phyloP scores from a whole-genome alignment of 2,113 vertebrate genomes.

The Megaptera novaeangliae region DNA sequence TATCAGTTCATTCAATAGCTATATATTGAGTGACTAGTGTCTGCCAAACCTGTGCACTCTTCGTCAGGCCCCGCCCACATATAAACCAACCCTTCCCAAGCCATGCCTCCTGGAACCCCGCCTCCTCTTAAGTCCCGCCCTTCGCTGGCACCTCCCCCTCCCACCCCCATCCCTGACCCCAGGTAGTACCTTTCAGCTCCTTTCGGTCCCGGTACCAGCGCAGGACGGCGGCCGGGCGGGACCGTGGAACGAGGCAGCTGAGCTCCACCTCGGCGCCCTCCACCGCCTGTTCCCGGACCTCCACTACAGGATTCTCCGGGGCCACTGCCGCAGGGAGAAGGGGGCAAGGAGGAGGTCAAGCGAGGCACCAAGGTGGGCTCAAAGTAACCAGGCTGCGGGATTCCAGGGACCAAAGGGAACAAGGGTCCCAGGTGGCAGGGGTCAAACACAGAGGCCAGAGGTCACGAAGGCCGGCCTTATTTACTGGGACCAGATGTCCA shows the following conservation, averaged over 20 bases:
- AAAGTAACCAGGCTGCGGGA: background rate
- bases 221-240: constrained; percentile 87
- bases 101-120: background rate
- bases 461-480: background rate
- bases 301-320: constrained; percentile 88
- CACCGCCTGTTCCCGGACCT: constrained; percentile 88
- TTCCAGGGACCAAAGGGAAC: background rate
- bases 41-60: rapidly evolving
- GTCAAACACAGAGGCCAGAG: background rate
- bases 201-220: constrained; percentile 88
- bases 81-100: too few species aligned
- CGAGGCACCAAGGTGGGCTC: background rate
- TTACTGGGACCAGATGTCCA: background rate
- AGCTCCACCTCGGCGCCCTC: constrained; percentile 91
- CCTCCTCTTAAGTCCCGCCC: background rate
- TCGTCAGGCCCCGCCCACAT: background rate
- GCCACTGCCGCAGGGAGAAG: constrained; percentile 74
- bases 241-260: constrained; percentile 86
- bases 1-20: background rate
- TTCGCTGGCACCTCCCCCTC: rapidly evolving
- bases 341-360: background rate
- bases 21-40: rapidly evolving
- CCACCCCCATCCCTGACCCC: background rate
- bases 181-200: constrained; percentile 85
- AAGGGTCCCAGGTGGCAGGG: background rate